These are phyloP conservation scores for Cyprinella venusta DNA, from an alignment of 2,797 vertebrate genomes.

Conservation along the genomic window DNA sequence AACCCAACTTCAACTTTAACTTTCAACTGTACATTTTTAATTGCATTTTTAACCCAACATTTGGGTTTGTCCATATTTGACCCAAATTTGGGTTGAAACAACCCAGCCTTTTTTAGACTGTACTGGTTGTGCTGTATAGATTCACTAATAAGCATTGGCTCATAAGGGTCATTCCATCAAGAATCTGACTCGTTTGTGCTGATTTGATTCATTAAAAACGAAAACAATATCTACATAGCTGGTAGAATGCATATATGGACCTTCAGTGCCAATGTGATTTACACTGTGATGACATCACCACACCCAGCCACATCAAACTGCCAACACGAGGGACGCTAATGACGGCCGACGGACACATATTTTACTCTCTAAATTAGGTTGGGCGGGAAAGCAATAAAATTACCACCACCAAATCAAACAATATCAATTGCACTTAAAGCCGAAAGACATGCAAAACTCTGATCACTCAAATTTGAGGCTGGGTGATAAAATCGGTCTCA, in stretches of 20 bases:
- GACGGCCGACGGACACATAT: constrained; percentile 27
- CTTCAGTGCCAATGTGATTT: constrained; percentile 39
- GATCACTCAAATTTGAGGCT: constrained; percentile 54
- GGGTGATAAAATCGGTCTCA: constrained; percentile 54
- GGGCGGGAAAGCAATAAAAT: constrained; percentile 40
- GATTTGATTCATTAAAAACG: not conserved
- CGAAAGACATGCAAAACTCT: constrained; percentile 42
- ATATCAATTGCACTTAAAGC: constrained; percentile 53
- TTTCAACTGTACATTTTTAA: no score
- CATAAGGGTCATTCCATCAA: not conserved
- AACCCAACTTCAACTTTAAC: no score
- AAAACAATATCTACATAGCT: not conserved
- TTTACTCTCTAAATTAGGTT: constrained; percentile 29
- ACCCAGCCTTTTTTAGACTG: no score
- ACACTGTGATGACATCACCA: constrained; percentile 47
- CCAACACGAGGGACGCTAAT: constrained; percentile 39
- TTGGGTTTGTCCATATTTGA: no score
- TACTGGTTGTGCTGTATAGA: not conserved
- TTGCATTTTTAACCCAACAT: no score
- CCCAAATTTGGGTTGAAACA: no score
- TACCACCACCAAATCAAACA: constrained; percentile 51
- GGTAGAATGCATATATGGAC: not conserved
- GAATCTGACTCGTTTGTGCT: not conserved
- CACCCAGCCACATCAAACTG: constrained; percentile 45
- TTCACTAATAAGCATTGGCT: not conserved